Conservation (phyloP, 2,888 invertebrate genomes). For the Notocelia uddmanniana region DNA sequence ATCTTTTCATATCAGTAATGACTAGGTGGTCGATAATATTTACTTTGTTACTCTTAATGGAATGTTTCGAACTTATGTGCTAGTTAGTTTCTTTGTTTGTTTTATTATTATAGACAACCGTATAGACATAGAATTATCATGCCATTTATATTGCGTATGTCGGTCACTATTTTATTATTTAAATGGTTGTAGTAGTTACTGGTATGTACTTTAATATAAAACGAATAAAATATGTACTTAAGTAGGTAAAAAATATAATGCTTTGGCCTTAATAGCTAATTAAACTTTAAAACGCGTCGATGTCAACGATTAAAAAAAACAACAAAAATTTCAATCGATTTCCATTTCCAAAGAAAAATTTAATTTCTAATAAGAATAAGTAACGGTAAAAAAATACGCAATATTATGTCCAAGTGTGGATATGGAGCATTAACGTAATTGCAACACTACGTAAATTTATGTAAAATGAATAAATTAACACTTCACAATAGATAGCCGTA, state of each 20-base stretch:
- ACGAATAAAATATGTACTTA: too few relatives aligned
- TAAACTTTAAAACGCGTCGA: too few relatives aligned
- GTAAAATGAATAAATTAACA: slow-evolving; percentile 18
- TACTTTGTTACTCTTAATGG: not conserved
- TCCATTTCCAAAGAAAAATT: not conserved
- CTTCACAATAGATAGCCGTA: slow-evolving; percentile 14
- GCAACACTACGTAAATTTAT: not conserved
- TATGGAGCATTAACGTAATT: slow-evolving; percentile 8
- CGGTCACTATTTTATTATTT: too few relatives aligned
- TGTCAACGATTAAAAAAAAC: too few relatives aligned
- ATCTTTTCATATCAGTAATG: slow-evolving; percentile 6
- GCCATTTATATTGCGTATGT: too few relatives aligned
- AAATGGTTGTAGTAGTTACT: too few relatives aligned
- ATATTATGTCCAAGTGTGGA: slow-evolving; percentile 5
- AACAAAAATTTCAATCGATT: slow-evolving; percentile 2
- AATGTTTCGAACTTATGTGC: not conserved
- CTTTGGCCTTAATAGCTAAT: too few relatives aligned
- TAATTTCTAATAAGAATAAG: slow-evolving; percentile 1
- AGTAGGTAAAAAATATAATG: too few relatives aligned
- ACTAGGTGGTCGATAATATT: not conserved
- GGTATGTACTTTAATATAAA: too few relatives aligned
- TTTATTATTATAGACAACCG: too few relatives aligned
- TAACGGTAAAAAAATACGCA: not conserved
- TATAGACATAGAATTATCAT: too few relatives aligned
- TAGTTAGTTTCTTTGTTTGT: slow-evolving; percentile 6